Evolutionary conservation across 2,888 invertebrate genomes (phyloP), one percentile per base, ranked within the genome.

Genomic region (Ypsolopha sequella): DNA sequence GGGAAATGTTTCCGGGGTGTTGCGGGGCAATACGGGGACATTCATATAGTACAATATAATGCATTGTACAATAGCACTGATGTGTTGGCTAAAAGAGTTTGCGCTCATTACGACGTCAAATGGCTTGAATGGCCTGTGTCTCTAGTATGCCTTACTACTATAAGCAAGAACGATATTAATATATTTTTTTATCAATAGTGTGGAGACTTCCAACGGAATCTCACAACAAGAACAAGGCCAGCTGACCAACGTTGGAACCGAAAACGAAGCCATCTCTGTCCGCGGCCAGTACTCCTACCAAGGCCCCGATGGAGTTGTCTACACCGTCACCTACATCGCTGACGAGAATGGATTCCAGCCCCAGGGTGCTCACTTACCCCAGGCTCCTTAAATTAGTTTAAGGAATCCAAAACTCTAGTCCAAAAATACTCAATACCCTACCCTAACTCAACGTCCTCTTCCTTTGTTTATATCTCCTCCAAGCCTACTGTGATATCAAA

Each of bases 281-380:
- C 63, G 62, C 13, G 85, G 84, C 36, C 56, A 60, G 48, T 85
- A 8, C 77, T 60, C 72, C 2, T 82, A 79, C 77, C 13, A 54
- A 55, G 88, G 82, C 10, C 63, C 66, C 34, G 88, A 89, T 52
- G 88, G 88, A 41, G 63, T 77, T 24, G 36, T 63, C 51, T 88
- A 89, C 80, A 59, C 62, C 36, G 72, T 89, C 46, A 66, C 59
- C 52, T 90, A 89, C 80, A 57, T 76, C 54, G 88, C 90, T 43
- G 69, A 88, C 68, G 78, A 87, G 66, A 63, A 76, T 59, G 90
- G 90, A 10, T 90, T 88, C 86, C 80, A 80, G 58, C 76, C 89
- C 65, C 39, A 51, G 10, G 80, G 72, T n/a, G 65, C 65, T 47
- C 80, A 82, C 54, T 51, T 84, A 41, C 80, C 81, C 65, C 13